Evolutionary conservation across 2,888 invertebrate genomes (phyloP), one percentile per base, ranked within the genome.

Genomic region (Anticlea derivata): DNA sequence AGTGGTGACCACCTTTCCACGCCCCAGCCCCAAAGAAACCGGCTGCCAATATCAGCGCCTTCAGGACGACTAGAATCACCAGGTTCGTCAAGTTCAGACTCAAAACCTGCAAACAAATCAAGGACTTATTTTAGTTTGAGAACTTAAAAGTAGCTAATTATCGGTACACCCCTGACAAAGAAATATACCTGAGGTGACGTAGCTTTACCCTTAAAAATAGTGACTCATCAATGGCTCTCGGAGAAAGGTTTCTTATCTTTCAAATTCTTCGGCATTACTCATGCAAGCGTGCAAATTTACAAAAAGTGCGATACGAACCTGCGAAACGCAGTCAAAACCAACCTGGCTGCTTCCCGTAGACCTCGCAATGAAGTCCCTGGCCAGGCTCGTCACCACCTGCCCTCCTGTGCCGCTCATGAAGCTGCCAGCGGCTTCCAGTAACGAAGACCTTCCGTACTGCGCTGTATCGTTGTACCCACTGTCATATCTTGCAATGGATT

Each of bases 41-140:
- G 7, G 96, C 96, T 0, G 96, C 95, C 65, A 96, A 93, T 55
- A 97, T 95, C 5, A 97, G 84, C 0, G 95, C 95, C 83, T 97
- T 97, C 53, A 97, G 85, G 22, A 97, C 92, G 39, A 97, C 91
- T 47, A 97, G 90, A 53, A 97, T 94, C 35, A 97, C 88, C 56
- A 97, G 82, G 78, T 96, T 97, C 0, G 96, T 96, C 49, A 97
- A 81, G 83, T 97, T 97, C 43, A 97, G 83, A 66, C 96, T 97
- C 34, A 97, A 83, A 1, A 96, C 94, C 94, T 94, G 81, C 0
- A 76, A 64, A 17, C 17, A 8, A 51, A 29, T 17, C 0, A 27
- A 39, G 13, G 7, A 5, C 11, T 7, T 29, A 40, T 47, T 31
- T 5, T 6, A 12, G 8, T 41, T 20, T 10, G 41, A 47, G 13